These are phyloP conservation scores for Tetramorium alpestre DNA, from an alignment of 1,140 invertebrate genomes.

Conservation along the genomic window DNA sequence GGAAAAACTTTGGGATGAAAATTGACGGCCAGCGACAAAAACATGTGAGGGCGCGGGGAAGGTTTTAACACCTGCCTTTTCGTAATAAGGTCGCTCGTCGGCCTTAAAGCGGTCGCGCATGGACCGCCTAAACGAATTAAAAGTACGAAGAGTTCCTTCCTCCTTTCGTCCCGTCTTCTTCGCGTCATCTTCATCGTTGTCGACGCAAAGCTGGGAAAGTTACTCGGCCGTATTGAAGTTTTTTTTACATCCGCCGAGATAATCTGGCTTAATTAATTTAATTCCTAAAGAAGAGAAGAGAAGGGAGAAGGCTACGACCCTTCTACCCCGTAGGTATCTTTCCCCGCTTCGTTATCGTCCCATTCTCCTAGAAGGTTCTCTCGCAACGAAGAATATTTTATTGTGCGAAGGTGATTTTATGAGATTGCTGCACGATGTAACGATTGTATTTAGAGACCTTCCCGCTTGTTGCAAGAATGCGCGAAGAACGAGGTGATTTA, in stretches of 20 bases:
- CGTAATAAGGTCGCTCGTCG: constrained; percentile 64
- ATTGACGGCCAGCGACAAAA: constrained; percentile 71
- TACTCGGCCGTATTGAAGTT: constrained; percentile 69
- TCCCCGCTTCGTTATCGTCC: constrained; percentile 40
- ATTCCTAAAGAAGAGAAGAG: constrained; percentile 47
- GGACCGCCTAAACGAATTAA: constrained; percentile 74
- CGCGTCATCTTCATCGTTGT: constrained; percentile 20
- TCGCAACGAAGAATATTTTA: constrained; percentile 49
- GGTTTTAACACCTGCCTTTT: constrained; percentile 69
- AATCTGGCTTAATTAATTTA: constrained; percentile 78
- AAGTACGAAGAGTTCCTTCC: constrained; percentile 61
- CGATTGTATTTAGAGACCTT: constrained; percentile 11
- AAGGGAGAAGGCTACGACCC: constrained; percentile 14
- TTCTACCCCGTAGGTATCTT: neutral
- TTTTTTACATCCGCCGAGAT: constrained; percentile 67
- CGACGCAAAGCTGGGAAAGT: constrained; percentile 46
- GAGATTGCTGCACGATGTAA: constrained; percentile 36
- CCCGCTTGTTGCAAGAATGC: constrained; percentile 9
- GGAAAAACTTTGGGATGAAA: constrained; percentile 75
- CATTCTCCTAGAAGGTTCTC: neutral
- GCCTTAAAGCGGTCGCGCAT: constrained; percentile 50
- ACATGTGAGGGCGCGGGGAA: constrained; percentile 64
- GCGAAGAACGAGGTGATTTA: constrained; percentile 19
- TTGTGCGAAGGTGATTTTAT: constrained; percentile 48
- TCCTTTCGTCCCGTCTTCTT: neutral